phyloP scores from a whole-genome alignment of 2,797 vertebrate species.

The Poeciliopsis gracilis region DNA sequence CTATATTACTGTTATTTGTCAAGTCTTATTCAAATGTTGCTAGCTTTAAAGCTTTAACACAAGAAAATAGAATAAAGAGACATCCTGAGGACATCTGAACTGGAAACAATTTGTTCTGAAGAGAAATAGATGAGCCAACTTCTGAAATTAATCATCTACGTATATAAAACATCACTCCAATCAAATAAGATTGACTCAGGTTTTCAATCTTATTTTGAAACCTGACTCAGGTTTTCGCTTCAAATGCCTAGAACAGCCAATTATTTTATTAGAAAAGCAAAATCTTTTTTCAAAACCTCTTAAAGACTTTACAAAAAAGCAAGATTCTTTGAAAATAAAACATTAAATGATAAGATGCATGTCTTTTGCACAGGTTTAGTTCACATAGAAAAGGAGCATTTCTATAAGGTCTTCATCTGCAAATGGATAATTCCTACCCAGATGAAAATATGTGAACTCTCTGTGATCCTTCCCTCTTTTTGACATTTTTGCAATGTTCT shows the following conservation, averaged over 20 bases:
- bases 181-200: background rate
- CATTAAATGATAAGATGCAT: background rate
- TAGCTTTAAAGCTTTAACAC: background rate
- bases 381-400: background rate
- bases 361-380: background rate
- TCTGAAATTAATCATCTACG: constrained; percentile 1
- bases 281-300: background rate
- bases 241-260: background rate
- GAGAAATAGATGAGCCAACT: constrained; percentile 7
- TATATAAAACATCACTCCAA: background rate
- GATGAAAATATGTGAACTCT: background rate
- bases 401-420: background rate
- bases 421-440: background rate
- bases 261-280: background rate
- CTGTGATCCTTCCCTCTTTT: background rate
- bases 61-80: constrained; percentile 11
- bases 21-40: constrained; percentile 35
- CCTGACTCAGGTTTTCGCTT: background rate
- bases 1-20: constrained; percentile 17
- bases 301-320: background rate
- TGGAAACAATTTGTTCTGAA: constrained; percentile 26
- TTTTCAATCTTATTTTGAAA: background rate
- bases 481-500: background rate
- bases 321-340: background rate
- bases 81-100: constrained; percentile 10